Percentiles rank a stretch among this genome's conserved stretches.
These are phyloP conservation scores for Acanthiza pusilla DNA, from an alignment of 2,797 vertebrate genomes.

Conservation along the genomic window DNA sequence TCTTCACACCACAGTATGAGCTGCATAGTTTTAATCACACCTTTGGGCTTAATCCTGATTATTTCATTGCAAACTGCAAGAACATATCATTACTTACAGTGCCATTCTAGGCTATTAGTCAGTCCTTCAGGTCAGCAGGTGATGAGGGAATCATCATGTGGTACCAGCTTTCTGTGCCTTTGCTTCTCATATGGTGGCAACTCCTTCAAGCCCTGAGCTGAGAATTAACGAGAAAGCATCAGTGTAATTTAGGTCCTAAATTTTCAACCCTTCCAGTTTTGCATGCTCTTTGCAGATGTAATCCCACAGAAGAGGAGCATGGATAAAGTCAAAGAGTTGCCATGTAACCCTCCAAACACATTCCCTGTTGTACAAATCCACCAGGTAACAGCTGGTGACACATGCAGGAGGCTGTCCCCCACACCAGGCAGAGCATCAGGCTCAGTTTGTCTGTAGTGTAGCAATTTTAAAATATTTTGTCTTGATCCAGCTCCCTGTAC, in stretches of 20 bases:
- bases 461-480: background rate
- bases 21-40: background rate
- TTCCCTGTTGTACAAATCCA: background rate
- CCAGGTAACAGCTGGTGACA: background rate
- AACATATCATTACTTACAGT: conserved; percentile 39
- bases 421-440: background rate
- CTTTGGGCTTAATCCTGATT: conserved; percentile 35
- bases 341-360: background rate
- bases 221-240: background rate
- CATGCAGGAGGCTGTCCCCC: background rate
- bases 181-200: background rate
- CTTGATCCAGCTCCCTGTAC: background rate
- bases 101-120: background rate
- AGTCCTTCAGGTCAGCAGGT: background rate
- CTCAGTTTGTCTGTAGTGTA: background rate
- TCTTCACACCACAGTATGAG: background rate
- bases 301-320: background rate
- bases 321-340: background rate
- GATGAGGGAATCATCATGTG: background rate
- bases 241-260: background rate
- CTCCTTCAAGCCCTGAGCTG: background rate
- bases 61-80: conserved; percentile 3
- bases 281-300: background rate
- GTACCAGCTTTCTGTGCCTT: background rate
- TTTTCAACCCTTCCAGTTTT: background rate